Evolutionary conservation across 2,797 vertebrate species (phyloP), one percentile per base, ranked within the genome.

Genomic region (Oceanodroma leucorhoa): DNA sequence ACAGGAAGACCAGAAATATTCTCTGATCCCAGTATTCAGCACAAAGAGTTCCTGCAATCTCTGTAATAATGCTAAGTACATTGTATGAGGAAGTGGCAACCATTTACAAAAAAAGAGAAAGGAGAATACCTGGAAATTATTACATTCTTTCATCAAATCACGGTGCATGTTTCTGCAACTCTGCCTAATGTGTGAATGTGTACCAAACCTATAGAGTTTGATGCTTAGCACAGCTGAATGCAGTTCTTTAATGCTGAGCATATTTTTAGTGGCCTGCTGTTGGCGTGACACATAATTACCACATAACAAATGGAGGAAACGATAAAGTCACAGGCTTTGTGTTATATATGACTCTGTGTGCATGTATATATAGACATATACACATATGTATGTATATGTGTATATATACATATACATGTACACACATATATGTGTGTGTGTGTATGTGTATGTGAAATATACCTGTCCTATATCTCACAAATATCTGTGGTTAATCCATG

Each of bases 341-440:
- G 5, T 60, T 75, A 14, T 45, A 13, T n/a, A 3, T 48, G 58
- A 26, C n/a, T 1, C 0, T 40, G 17, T 54, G 29, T 66, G 12
- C 32, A 57, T 18, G 7, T 46, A 23, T 40, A 15, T 57, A 20
- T 6, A 57, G 8, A 38, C 14, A 23, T 32, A 17, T 6, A 46
- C 15, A 48, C 2, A 1, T 17, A 11, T 18, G 10, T 10, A 11
- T 53, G 5, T 36, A 13, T 11, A 5, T 3, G 1, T 22, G 4
- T 79, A 21, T 54, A 10, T 3, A 24, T 16, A 30, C 11, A 43
- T 32, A 19, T 21, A 54, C 26, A 41, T 10, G 10, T n/a, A 22
- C n/a, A 21, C 21, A 26, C 6, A 40, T 3, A 22, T 9, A 6
- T 30, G 6, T 71, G 2, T 70, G 6, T 70, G 6, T 23, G 55